Percentiles rank a stretch among this genome's conserved stretches.
Conservation (phyloP, 2,113 vertebrate species). For the Pterocles burchelli region DNA sequence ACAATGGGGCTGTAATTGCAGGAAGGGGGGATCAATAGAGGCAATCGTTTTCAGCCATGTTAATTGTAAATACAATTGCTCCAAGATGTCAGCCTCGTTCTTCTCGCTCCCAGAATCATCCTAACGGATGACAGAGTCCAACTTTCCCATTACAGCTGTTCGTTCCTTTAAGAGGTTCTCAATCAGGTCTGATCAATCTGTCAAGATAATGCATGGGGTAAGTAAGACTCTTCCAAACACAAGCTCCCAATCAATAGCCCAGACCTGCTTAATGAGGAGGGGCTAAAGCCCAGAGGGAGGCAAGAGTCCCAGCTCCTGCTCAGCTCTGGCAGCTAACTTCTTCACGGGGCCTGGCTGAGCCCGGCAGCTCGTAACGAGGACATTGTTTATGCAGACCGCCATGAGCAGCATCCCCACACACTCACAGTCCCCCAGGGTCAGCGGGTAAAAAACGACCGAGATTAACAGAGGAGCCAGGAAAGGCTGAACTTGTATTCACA, state of each 20-base stretch:
- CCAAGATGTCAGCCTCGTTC: conserved; percentile 88
- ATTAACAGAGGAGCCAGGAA: conserved; percentile 72
- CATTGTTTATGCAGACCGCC: conserved; percentile 71
- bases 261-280: conserved; percentile 92
- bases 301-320: conserved; percentile 68
- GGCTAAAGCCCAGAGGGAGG: conserved; percentile 89
- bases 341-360: conserved; percentile 70
- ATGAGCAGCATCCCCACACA: conserved; percentile 58
- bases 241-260: conserved; percentile 92
- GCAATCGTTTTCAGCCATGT: conserved; percentile 98
- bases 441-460: conserved; percentile 57
- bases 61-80: conserved; percentile 96
- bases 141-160: conserved; percentile 95
- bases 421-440: conserved; percentile 57
- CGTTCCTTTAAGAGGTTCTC: conserved; percentile 96
- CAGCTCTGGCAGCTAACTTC: conserved; percentile 70
- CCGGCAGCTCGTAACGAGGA: conserved; percentile 77
- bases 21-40: conserved; percentile 98
- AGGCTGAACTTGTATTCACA: conserved; percentile 53
- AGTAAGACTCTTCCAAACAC: conserved; percentile 91
- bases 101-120: conserved; percentile 87
- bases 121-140: conserved; percentile 89
- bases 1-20: conserved; percentile 99
- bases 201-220: conserved; percentile 97
- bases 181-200: conserved; percentile 99